Conservation (phyloP, 92 coral and sea anemone species). For the Meandrina meandrites region DNA sequence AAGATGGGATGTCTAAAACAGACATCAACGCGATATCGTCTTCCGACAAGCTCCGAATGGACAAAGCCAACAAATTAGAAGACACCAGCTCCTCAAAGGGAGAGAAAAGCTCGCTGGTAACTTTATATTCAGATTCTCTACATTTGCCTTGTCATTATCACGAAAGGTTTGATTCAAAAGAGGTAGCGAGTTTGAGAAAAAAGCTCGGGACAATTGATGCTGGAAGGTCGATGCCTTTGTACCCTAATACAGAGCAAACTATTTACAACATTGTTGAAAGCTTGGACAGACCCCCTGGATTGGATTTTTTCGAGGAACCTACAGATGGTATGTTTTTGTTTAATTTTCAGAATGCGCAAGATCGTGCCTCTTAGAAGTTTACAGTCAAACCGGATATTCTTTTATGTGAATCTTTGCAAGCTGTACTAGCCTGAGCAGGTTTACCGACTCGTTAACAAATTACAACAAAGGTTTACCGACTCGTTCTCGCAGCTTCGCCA, state of each 20-base stretch:
- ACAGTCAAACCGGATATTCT: too few species aligned
- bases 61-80: background rate
- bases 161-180: background rate
- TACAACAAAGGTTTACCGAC: too few species aligned
- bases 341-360: background rate
- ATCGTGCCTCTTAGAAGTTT: background rate
- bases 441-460: too few species aligned
- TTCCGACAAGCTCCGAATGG: background rate
- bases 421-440: too few species aligned
- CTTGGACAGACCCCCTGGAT: background rate
- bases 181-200: background rate
- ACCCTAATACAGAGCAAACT: background rate
- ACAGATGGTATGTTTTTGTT: background rate
- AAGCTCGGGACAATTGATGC: background rate
- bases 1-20: background rate
- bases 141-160: background rate
- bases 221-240: background rate
- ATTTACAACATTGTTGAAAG: background rate
- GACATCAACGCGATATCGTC: background rate
- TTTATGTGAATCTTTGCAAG: too few species aligned
- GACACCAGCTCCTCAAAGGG: background rate
- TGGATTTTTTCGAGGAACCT: background rate
- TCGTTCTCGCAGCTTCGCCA: too few species aligned
- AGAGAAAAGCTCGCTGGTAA: background rate
- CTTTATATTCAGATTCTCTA: background rate